These are phyloP conservation scores for Fulica atra DNA, from an alignment of 2,113 vertebrate species.

Conservation along the genomic window DNA sequence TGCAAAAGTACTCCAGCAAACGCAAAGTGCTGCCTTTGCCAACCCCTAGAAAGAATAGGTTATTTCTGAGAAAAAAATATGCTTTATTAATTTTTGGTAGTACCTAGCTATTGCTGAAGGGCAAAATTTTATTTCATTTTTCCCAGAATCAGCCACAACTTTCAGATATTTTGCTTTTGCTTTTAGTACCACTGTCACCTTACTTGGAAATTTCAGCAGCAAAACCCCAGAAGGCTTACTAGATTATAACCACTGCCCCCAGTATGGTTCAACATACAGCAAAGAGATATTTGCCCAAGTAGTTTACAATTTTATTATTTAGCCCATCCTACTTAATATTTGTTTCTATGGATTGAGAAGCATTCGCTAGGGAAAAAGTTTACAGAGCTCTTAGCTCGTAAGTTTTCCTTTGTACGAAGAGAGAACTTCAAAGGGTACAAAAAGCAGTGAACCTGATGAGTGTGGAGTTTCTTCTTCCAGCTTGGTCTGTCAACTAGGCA, in stretches of 20 bases:
- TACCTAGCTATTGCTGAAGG: not conserved
- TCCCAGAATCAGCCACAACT: not conserved
- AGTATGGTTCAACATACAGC: not conserved
- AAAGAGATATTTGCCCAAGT: not conserved
- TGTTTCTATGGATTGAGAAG: not conserved
- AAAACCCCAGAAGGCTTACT: not conserved
- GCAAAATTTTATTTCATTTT: not conserved
- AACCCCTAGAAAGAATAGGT: not conserved
- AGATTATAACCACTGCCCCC: not conserved
- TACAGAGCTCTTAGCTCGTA: not conserved
- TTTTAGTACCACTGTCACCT: not conserved
- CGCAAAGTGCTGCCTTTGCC: not conserved
- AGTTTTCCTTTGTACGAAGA: not conserved
- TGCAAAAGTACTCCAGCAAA: not conserved
- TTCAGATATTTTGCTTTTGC: not conserved
- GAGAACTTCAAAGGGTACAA: not conserved
- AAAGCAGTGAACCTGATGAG: not conserved
- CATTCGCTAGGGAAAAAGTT: not conserved
- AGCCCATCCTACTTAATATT: not conserved
- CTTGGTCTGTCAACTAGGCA: not conserved
- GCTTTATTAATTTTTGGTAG: not conserved
- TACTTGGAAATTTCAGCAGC: not conserved
- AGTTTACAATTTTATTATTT: not conserved
- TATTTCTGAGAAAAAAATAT: not conserved
- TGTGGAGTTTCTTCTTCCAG: not conserved